A percentile compares a stretch with the other conserved stretches of the same genome.
Evolutionary conservation across 2,797 vertebrate genomes (phyloP).

Genomic region (Myotis vivesi): DNA sequence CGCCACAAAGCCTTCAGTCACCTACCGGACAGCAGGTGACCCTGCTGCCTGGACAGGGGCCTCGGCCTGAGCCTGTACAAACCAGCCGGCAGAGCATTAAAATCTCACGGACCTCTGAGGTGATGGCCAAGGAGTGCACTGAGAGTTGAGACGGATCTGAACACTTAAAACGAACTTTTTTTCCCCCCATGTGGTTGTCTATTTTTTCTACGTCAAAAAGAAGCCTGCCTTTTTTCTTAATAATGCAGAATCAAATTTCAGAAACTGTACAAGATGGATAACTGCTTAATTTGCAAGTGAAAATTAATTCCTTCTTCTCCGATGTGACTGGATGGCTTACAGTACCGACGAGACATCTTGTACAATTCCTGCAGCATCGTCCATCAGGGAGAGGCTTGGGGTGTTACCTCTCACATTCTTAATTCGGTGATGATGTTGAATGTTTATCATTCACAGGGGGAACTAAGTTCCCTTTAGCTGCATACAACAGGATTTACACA

Average conservation of each 20-base stretch:
- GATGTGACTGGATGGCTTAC: neutral
- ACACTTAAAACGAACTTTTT: neutral
- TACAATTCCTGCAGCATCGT: neutral
- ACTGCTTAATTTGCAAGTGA: neutral
- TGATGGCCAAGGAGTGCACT: neutral
- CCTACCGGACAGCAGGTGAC: neutral
- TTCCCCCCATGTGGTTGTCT: neutral
- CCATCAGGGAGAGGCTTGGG: neutral
- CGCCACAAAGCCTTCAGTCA: neutral
- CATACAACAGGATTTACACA: neutral
- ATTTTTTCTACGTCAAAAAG: neutral
- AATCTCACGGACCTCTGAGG: neutral
- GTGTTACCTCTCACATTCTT: neutral
- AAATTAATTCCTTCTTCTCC: conserved; percentile 33
- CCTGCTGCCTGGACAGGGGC: neutral
- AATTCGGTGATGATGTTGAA: neutral
- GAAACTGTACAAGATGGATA: neutral
- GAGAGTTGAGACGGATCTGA: neutral
- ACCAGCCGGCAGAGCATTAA: neutral
- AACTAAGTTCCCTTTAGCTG: neutral
- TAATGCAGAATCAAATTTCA: conserved; percentile 6
- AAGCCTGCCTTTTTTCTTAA: neutral
- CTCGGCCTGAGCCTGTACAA: neutral
- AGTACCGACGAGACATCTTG: neutral
- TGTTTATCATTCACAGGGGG: neutral